Evolutionary conservation across 2,888 invertebrate genomes (phyloP).

Genomic region (Tipula vernalis): DNA sequence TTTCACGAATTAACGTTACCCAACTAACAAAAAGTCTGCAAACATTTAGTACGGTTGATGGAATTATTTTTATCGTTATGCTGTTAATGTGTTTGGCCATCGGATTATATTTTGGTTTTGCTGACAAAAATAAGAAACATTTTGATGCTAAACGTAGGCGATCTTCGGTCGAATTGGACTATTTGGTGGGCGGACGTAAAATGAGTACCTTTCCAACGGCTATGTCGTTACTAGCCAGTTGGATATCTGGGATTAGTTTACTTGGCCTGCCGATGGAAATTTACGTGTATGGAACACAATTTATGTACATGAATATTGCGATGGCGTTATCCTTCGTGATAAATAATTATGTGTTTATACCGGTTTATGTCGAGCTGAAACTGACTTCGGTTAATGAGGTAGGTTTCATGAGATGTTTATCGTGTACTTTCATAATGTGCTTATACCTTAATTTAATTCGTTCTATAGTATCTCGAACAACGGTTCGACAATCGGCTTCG

Average conservation of each 20-base stretch:
- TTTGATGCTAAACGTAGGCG: neutral
- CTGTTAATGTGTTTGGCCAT: constrained; percentile 53
- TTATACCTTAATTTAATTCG: neutral
- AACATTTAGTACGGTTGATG: constrained; percentile 51
- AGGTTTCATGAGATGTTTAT: constrained; percentile 32
- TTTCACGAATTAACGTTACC: neutral
- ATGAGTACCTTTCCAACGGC: constrained; percentile 64
- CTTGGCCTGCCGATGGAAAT: neutral
- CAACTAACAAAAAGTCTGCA: constrained; percentile 23
- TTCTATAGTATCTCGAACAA: neutral
- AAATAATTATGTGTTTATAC: constrained; percentile 49
- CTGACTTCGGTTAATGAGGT: neutral
- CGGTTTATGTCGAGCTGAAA: constrained; percentile 34
- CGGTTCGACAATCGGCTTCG: constrained; percentile 25
- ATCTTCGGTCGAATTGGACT: constrained; percentile 38
- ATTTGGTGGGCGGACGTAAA: constrained; percentile 58
- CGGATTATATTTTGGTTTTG: constrained; percentile 42
- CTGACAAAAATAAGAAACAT: neutral
- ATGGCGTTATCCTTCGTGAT: constrained; percentile 38
- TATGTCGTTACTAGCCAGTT: constrained; percentile 56
- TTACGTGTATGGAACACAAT: constrained; percentile 25
- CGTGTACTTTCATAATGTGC: neutral
- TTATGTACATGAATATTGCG: constrained; percentile 41
- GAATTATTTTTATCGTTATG: constrained; percentile 56
- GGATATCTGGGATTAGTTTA: constrained; percentile 42